phyloP scores from a whole-genome alignment of 2,113 vertebrate species.

The Macroglossus sobrinus region DNA sequence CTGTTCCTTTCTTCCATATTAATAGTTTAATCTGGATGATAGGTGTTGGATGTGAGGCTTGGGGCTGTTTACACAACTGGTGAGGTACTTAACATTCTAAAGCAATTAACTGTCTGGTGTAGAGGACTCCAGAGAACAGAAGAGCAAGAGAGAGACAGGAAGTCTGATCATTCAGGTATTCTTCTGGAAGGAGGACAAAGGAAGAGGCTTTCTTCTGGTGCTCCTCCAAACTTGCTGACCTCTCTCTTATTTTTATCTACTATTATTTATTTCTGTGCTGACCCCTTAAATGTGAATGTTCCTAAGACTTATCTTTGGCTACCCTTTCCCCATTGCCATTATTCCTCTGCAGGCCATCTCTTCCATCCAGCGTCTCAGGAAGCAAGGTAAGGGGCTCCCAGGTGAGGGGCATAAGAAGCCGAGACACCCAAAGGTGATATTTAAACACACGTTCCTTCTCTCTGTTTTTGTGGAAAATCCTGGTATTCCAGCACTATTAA shows the following conservation, averaged over 20 bases:
- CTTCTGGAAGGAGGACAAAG: background rate
- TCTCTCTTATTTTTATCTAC: background rate
- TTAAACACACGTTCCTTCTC: background rate
- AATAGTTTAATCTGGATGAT: background rate
- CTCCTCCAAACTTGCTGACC: background rate
- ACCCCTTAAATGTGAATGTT: background rate
- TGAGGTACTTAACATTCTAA: constrained; percentile 17
- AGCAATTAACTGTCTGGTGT: constrained; percentile 26
- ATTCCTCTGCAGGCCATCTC: background rate
- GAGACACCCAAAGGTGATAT: background rate
- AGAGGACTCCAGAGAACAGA: background rate
- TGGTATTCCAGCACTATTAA: background rate
- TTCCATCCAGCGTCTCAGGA: background rate
- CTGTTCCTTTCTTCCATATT: constrained; percentile 19
- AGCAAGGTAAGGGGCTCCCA: background rate
- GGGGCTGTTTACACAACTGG: constrained; percentile 43
- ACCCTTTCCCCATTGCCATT: background rate
- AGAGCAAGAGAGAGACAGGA: background rate
- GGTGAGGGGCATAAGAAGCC: background rate
- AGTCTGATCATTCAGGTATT: background rate
- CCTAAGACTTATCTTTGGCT: background rate
- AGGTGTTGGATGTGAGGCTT: background rate
- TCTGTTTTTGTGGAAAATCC: background rate
- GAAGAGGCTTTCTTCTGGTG: background rate
- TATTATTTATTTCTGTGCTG: background rate